Evolutionary conservation across 2,113 vertebrate species (phyloP).

Genomic region (Ciconia maguari): DNA sequence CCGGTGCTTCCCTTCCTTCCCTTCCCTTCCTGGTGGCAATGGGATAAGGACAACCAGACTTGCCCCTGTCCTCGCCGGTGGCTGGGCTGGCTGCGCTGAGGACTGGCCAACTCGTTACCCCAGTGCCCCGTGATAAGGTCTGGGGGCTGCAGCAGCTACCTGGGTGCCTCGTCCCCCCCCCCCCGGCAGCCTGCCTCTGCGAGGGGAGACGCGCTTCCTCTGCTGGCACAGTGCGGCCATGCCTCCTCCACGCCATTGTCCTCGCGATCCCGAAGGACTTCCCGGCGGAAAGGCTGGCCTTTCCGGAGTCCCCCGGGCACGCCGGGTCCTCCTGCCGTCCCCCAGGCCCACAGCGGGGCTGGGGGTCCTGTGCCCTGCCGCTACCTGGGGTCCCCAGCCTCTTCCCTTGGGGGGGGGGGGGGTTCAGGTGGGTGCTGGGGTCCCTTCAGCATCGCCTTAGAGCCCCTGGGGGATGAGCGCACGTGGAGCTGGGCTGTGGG

Average conservation of each 20-base stretch:
- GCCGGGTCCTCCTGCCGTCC: background rate
- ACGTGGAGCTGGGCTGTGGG: background rate
- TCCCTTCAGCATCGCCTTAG: background rate
- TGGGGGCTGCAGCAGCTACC: background rate
- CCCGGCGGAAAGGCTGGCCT: slow-evolving; percentile 18
- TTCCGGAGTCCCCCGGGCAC: background rate
- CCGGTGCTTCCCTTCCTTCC: background rate
- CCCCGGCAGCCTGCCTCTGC: background rate
- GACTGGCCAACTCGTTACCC: background rate
- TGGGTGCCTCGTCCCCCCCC: background rate
- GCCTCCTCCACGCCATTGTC: slow-evolving; percentile 21
- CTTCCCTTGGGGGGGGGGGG: background rate
- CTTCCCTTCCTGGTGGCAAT: too few species aligned
- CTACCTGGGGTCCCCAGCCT: background rate
- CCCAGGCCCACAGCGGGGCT: background rate
- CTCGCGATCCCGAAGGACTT: background rate
- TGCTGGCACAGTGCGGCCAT: background rate
- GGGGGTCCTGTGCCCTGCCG: background rate
- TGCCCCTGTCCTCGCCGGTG: fast-evolving
- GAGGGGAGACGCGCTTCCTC: background rate
- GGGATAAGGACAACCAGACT: too few species aligned
- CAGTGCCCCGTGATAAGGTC: background rate
- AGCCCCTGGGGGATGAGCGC: background rate
- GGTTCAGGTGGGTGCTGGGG: too few species aligned
- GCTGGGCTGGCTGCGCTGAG: fast-evolving